Evolutionary conservation across 92 coral and sea anemone genomes (phyloP).

Genomic region (Umimayanthus chanpuru): DNA sequence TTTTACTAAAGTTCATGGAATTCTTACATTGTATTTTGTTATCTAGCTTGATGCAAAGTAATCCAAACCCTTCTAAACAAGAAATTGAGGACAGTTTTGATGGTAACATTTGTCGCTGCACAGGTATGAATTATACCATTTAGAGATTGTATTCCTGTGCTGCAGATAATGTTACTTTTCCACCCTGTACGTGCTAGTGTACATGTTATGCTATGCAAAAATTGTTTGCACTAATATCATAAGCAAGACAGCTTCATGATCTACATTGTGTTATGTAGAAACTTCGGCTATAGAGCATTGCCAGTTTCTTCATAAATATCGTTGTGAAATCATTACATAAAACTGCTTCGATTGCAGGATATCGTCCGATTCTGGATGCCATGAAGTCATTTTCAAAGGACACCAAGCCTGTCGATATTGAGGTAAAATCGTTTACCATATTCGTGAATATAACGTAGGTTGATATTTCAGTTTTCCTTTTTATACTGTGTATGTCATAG

Average conservation of each 20-base stretch:
- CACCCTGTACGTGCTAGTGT: not conserved
- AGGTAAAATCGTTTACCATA: conserved; percentile 49
- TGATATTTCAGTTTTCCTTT: not conserved
- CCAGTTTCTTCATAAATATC: too few relatives aligned
- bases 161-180: not conserved
- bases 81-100: conserved; percentile 89
- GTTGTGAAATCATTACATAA: too few relatives aligned
- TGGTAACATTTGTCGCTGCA: conserved; percentile 92
- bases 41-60: conserved; percentile 71
- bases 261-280: not conserved
- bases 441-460: not conserved
- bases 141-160: not conserved
- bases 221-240: not conserved
- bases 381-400: conserved; percentile 92
- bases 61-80: conserved; percentile 73
- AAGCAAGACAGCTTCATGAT: not conserved
- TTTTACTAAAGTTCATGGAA: not conserved
- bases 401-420: conserved; percentile 80
- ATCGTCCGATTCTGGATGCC: conserved; percentile 96
- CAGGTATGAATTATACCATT: conserved; percentile 57
- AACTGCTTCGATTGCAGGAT: conserved; percentile 55
- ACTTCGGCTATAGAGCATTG: not conserved
- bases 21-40: not conserved
- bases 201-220: not conserved
- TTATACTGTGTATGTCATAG: too few relatives aligned